Conservation (phyloP, 2,797 vertebrate species). For the Thalassophryne amazonica region DNA sequence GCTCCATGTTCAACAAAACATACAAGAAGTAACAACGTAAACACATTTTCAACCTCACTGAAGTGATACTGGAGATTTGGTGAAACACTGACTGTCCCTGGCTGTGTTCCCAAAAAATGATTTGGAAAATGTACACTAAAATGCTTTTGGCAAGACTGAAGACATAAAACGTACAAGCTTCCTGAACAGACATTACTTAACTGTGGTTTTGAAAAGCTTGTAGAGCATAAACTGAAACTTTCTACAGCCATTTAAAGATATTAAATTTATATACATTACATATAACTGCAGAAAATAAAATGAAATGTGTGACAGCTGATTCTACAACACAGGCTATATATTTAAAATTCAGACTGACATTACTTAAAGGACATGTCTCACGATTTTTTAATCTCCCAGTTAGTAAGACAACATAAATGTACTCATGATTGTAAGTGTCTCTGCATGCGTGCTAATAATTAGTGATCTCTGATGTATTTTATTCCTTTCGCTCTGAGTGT, state of each 20-base stretch:
- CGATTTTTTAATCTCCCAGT: too few relatives aligned
- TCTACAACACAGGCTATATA: too few relatives aligned
- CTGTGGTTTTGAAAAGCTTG: background rate
- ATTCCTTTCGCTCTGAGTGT: too few relatives aligned
- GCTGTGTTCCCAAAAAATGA: slow-evolving; percentile 28
- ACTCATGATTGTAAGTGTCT: too few relatives aligned
- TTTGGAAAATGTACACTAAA: slow-evolving; percentile 21
- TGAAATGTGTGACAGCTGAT: too few relatives aligned
- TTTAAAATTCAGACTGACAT: too few relatives aligned
- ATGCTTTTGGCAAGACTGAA: slow-evolving; percentile 3
- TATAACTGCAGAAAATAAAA: too few relatives aligned
- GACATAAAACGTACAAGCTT: background rate
- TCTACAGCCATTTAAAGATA: background rate
- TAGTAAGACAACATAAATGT: too few relatives aligned
- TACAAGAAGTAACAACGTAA: slow-evolving; percentile 22
- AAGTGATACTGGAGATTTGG: slow-evolving; percentile 44
- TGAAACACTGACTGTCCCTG: slow-evolving; percentile 34
- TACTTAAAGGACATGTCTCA: too few relatives aligned
- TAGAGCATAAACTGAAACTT: background rate
- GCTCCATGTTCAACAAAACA: slow-evolving; percentile 24
- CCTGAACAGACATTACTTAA: background rate
- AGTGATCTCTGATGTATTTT: too few relatives aligned
- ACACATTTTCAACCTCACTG: slow-evolving; percentile 37
- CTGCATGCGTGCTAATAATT: too few relatives aligned
- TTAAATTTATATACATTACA: background rate